Conservation (phyloP, 2,113 vertebrate genomes). For the Alectura lathami region DNA sequence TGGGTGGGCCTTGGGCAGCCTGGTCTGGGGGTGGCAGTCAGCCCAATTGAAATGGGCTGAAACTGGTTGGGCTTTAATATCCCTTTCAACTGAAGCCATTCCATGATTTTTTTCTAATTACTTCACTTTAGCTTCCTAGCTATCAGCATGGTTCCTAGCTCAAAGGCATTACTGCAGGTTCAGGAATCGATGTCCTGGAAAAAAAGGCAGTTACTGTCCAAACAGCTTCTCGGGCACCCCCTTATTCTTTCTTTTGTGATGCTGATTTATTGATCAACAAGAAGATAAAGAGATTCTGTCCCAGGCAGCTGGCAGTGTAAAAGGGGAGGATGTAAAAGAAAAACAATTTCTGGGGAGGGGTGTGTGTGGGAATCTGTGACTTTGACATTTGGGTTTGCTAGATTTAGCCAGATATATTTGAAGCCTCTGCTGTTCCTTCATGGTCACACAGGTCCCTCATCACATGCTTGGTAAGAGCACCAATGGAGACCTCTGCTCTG, state of each 20-base stretch:
- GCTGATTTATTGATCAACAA: background rate
- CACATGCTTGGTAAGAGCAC: background rate
- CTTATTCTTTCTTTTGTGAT: background rate
- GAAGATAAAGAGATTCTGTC: background rate
- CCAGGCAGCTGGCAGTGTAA: background rate
- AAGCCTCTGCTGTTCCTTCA: background rate
- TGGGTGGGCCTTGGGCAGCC: too few relatives aligned
- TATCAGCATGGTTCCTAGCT: fast-evolving
- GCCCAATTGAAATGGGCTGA: background rate
- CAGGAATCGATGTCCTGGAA: background rate
- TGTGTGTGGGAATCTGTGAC: background rate
- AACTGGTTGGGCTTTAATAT: background rate
- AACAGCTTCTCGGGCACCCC: too few relatives aligned
- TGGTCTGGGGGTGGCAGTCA: background rate
- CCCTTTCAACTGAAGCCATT: background rate
- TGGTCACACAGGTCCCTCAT: background rate
- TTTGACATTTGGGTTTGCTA: background rate
- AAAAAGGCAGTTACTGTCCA: background rate
- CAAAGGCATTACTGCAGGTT: background rate
- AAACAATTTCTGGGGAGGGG: background rate
- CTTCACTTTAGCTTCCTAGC: background rate
- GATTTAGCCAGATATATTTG: background rate
- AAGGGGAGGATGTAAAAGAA: background rate
- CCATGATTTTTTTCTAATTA: background rate
- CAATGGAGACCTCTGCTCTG: background rate